A percentile compares a stretch with the other conserved stretches of the same genome.
Conservation (phyloP, 2,113 vertebrate species). For the Naja naja region DNA sequence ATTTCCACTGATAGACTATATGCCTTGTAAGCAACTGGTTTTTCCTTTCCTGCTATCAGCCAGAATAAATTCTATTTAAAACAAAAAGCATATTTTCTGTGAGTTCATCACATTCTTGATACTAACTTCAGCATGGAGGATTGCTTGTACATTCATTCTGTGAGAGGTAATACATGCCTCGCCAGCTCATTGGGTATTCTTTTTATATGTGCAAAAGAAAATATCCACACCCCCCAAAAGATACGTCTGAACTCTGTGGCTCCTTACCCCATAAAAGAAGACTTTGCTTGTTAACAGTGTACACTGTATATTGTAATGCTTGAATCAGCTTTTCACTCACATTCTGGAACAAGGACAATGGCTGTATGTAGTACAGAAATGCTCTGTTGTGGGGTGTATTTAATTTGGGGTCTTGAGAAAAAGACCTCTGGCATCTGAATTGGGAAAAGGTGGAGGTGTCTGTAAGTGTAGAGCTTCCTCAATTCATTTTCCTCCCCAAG, state of each 20-base stretch:
- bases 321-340: not conserved
- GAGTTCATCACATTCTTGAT: constrained; percentile 24
- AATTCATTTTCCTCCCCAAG: not conserved
- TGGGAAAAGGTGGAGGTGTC: not conserved
- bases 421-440: not conserved
- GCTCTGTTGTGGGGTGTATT: not conserved
- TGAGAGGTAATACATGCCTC: constrained; percentile 28
- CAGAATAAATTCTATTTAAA: constrained; percentile 47
- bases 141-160: constrained; percentile 43
- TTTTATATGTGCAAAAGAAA: not conserved
- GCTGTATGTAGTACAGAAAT: not conserved
- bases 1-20: constrained; percentile 10
- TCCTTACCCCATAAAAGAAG: too few relatives aligned
- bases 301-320: not conserved
- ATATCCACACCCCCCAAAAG: not conserved
- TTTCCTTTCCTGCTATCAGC: constrained; percentile 37
- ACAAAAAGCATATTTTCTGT: constrained; percentile 45
- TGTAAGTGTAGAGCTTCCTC: not conserved
- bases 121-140: constrained; percentile 8
- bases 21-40: constrained; percentile 29
- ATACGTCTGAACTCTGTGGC: not conserved
- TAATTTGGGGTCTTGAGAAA: constrained; percentile 1
- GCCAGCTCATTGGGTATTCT: not conserved
- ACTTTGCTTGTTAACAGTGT: not conserved
- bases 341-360: not conserved